These are phyloP conservation scores for Zaprionus taronus DNA, from an alignment of 1,140 invertebrate species.

Conservation along the genomic window DNA sequence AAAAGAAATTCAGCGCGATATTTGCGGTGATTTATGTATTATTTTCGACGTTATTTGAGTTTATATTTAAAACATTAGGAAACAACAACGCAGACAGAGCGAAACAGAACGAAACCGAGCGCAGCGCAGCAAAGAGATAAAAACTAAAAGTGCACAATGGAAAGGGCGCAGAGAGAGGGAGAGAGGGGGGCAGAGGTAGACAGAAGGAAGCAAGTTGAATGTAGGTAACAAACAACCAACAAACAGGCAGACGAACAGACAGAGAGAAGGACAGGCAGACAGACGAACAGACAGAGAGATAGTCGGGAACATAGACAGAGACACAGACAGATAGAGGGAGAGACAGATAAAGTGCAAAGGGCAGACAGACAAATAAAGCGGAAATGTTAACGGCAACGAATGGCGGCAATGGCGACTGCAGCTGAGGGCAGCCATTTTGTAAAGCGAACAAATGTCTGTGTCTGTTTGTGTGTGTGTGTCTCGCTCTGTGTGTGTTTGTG, in stretches of 20 bases:
- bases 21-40: slow-evolving; percentile 75
- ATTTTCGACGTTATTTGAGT: slow-evolving; percentile 80
- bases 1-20: slow-evolving; percentile 77
- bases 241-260: slow-evolving; percentile 27
- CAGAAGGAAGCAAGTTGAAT: slow-evolving; percentile 30
- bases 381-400: slow-evolving; percentile 81
- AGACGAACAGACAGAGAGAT: slow-evolving; percentile 8
- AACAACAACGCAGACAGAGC: slow-evolving; percentile 27
- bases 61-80: slow-evolving; percentile 81
- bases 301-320: slow-evolving; percentile 12
- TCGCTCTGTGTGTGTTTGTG: slow-evolving; percentile 1
- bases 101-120: neutral
- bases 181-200: neutral
- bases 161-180: neutral
- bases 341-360: slow-evolving; percentile 59
- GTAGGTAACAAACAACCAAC: slow-evolving; percentile 44
- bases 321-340: neutral
- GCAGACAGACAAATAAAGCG: slow-evolving; percentile 80
- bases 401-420: slow-evolving; percentile 61
- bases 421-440: slow-evolving; percentile 47
- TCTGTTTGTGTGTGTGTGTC: neutral
- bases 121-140: slow-evolving; percentile 32
- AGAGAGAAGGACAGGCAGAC: slow-evolving; percentile 13
- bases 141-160: slow-evolving; percentile 48
- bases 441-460: neutral